These are phyloP conservation scores for Lottia gigantea DNA, from an alignment of 2,888 invertebrate genomes.

Conservation along the genomic window DNA sequence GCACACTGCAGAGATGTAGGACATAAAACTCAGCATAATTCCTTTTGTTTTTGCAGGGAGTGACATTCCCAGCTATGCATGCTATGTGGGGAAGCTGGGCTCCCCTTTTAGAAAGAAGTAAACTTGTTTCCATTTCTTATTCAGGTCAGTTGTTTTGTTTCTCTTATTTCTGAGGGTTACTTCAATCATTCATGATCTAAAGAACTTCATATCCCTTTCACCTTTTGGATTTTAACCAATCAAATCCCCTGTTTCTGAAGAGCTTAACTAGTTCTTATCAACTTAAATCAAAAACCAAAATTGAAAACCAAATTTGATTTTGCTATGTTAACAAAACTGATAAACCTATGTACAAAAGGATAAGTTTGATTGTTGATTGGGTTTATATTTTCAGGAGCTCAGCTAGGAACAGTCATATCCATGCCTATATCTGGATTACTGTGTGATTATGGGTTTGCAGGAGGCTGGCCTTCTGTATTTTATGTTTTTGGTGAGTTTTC, in stretches of 20 bases:
- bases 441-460: conserved; percentile 71
- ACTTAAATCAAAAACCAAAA: too few species aligned
- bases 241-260: too few species aligned
- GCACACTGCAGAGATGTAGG: too few species aligned
- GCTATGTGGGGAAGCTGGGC: conserved; percentile 60
- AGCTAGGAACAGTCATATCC: conserved; percentile 81
- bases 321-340: background rate
- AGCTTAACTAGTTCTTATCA: too few species aligned
- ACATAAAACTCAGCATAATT: too few species aligned
- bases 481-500: conserved; percentile 71
- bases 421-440: conserved; percentile 73
- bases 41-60: conserved; percentile 46
- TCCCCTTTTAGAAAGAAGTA: conserved; percentile 54
- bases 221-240: too few species aligned
- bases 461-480: conserved; percentile 75
- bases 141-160: conserved; percentile 34
- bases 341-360: background rate
- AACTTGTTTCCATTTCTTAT: conserved; percentile 44
- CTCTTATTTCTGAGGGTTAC: too few species aligned
- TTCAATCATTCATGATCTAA: too few species aligned
- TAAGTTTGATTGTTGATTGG: background rate
- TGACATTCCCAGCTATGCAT: conserved; percentile 64
- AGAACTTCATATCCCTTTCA: too few species aligned
- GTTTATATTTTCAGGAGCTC: conserved; percentile 73
- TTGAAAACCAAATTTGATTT: too few species aligned